Percentiles rank a stretch among this genome's conserved stretches.
Evolutionary conservation across 2,888 invertebrate genomes (phyloP).

Genomic region (Pollenia amentaria): DNA sequence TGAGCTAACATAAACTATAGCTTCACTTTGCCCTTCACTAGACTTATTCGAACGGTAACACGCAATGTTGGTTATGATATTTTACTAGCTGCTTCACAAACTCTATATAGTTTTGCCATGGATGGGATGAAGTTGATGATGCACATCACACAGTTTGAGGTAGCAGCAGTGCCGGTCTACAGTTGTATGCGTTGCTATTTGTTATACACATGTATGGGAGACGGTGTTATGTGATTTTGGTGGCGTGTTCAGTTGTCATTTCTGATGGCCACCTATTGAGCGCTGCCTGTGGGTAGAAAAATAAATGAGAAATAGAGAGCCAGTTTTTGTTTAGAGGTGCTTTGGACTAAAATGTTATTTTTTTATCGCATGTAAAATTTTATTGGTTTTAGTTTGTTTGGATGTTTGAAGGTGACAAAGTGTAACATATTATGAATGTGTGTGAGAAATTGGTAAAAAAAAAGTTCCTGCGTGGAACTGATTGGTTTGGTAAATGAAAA

Average conservation of each 20-base stretch:
- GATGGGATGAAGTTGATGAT: background rate
- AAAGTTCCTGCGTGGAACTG: slow-evolving; percentile 32
- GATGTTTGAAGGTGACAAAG: slow-evolving; percentile 34
- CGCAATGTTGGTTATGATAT: background rate
- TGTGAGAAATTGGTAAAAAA: background rate
- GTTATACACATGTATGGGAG: background rate
- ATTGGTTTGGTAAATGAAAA: slow-evolving; percentile 58
- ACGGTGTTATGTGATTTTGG: slow-evolving; percentile 42
- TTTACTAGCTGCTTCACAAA: background rate
- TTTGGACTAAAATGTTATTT: slow-evolving; percentile 49
- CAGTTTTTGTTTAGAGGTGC: background rate
- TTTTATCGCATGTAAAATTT: slow-evolving; percentile 25
- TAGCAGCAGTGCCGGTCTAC: background rate
- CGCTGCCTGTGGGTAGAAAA: background rate
- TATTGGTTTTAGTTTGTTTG: slow-evolving; percentile 35
- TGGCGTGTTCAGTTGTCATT: slow-evolving; percentile 45
- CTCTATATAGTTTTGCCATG: background rate
- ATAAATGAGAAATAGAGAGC: background rate
- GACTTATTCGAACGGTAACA: background rate
- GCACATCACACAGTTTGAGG: slow-evolving; percentile 15
- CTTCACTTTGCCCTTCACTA: background rate
- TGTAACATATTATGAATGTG: slow-evolving; percentile 8
- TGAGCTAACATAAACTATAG: too few relatives aligned
- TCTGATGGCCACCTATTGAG: slow-evolving; percentile 38
- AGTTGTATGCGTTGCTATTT: background rate